phyloP scores from a whole-genome alignment of 2,797 vertebrate genomes.

The Amblyraja radiata region DNA sequence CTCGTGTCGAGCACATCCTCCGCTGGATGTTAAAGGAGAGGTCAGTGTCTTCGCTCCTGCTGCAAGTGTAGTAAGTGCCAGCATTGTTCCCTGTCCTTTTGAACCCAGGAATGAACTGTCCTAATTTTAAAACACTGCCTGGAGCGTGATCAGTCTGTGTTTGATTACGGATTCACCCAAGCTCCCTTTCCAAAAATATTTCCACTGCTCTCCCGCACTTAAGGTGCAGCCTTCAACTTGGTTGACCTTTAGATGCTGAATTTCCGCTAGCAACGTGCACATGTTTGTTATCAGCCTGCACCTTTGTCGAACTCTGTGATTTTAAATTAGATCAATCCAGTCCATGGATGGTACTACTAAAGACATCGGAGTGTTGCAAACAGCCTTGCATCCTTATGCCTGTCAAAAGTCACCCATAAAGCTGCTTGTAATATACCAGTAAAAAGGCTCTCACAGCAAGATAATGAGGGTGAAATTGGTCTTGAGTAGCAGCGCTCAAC shows the following conservation, averaged over 20 bases:
- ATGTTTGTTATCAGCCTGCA: constrained; percentile 11
- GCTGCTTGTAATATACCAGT: neutral
- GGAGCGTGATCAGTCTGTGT: constrained; percentile 31
- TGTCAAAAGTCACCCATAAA: neutral
- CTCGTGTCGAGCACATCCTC: constrained; percentile 25
- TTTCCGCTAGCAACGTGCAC: constrained; percentile 22
- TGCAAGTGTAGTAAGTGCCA: constrained; percentile 11
- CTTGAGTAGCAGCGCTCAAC: neutral
- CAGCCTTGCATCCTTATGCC: neutral
- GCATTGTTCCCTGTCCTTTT: constrained; percentile 30
- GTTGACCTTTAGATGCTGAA: constrained; percentile 30
- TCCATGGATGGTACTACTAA: neutral
- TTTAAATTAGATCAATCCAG: neutral
- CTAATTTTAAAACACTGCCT: constrained; percentile 34
- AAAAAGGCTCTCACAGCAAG: neutral
- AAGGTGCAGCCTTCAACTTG: constrained; percentile 26
- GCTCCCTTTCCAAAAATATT: constrained; percentile 31
- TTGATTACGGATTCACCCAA: constrained; percentile 29
- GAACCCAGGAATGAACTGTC: constrained; percentile 37
- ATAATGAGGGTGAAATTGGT: neutral
- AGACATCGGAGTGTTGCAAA: neutral
- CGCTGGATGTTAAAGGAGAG: constrained; percentile 25
- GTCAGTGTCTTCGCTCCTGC: constrained; percentile 18
- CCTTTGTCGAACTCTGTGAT: neutral
- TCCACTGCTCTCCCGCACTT: neutral